These are phyloP conservation scores for Cynoglossus semilaevis DNA, from an alignment of 2,113 vertebrate species.

Conservation along the genomic window DNA sequence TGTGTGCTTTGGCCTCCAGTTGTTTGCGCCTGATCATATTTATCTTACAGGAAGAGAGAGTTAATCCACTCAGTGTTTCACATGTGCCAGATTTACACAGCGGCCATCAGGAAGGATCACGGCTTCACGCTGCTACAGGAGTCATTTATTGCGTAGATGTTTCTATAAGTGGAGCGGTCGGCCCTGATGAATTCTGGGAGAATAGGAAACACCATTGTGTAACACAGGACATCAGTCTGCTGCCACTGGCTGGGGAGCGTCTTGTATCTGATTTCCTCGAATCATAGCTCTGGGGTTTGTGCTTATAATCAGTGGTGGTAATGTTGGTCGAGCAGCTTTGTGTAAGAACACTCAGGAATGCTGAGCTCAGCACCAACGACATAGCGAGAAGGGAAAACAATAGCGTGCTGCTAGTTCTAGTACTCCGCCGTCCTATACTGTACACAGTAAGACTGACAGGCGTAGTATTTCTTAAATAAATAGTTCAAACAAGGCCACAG, in stretches of 20 bases:
- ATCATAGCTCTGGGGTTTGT: constrained; percentile 8
- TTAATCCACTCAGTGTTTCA: constrained; percentile 24
- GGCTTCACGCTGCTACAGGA: neutral
- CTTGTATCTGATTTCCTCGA: constrained; percentile 24
- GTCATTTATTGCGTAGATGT: constrained; percentile 15
- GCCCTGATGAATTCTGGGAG: constrained; percentile 10
- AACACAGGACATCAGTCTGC: constrained; percentile 30
- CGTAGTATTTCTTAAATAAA: neutral
- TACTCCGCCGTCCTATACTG: neutral
- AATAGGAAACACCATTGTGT: constrained; percentile 35
- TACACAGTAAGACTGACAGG: neutral
- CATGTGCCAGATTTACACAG: constrained; percentile 19
- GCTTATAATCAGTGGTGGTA: neutral
- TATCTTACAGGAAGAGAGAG: constrained; percentile 18
- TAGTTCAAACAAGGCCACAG: neutral
- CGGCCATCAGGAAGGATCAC: constrained; percentile 9
- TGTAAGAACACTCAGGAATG: constrained; percentile 9
- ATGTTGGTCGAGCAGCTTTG: constrained; percentile 4
- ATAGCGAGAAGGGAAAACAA: constrained; percentile 3
- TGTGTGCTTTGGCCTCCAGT: constrained; percentile 19
- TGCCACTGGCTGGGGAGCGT: constrained; percentile 15
- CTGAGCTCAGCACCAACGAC: constrained; percentile 15
- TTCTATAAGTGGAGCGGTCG: constrained; percentile 33
- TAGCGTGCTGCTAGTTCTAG: neutral
- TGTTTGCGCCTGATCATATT: constrained; percentile 32